Evolutionary conservation across 2,797 vertebrate genomes (phyloP), one percentile per base, ranked within the genome.

Genomic region (Myiotriccus ornatus): DNA sequence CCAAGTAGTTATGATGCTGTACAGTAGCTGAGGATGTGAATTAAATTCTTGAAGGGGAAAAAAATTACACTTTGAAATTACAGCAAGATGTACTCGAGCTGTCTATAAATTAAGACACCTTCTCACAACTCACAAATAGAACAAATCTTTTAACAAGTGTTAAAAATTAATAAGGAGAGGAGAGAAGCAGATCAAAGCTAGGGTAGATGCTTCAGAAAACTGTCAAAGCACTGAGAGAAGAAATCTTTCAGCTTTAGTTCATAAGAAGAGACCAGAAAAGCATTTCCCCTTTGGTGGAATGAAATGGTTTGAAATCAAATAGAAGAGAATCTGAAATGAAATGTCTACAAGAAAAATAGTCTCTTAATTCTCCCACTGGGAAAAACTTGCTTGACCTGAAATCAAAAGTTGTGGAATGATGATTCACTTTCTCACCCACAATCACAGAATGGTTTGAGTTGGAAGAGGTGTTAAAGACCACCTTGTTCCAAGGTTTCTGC

Each of bases 121-220:
- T 96, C 77, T 92, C 7, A 2, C 19, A 47, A 84, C 46, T 94
- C 83, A 79, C 89, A 90, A 94, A 94, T 34, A 94, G 91, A 94
- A 84, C 87, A 88, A 90, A 95, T 84, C 91, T 90, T 84, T 94
- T 95, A 94, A 93, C 84, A 92, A 94, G 95, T 93, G 87, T 95
- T 95, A 94, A 96, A 96, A 94, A 94, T 92, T 95, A 96, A 93
- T 92, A 91, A 67, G 65, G 21, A 93, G 70, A 82, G 77, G 25
- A 64, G 57, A 86, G 41, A 62, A 81, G 57, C 46, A 94, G 91
- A 94, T 95, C 92, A 94, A 93, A 95, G 85, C 70, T 76, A 57
- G 79, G 44, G 67, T 82, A 76, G 73, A 30, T 79, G 60, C 59
- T 91, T 95, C 95, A 93, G 74, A 46, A 86, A 84, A 76, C 70